Evolutionary conservation across 1,140 invertebrate species (phyloP), one percentile per base, ranked within the genome.

Genomic region (Lithobius niger): DNA sequence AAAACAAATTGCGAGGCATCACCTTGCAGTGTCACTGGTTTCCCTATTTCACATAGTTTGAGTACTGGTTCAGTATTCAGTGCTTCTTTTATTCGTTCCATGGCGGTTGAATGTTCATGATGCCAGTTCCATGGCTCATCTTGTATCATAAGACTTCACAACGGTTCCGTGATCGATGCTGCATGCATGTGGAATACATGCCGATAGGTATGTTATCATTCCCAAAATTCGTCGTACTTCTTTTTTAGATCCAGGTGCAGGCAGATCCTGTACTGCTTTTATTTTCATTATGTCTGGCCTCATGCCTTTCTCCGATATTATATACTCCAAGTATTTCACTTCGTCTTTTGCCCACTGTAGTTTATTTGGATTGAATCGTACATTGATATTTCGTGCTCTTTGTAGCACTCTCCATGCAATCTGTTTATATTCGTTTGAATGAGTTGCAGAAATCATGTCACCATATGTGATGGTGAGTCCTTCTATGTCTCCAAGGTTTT

Each of bases 211-310:
- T n/a, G n/a, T n/a, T n/a, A n/a, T n/a, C n/a, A n/a, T n/a, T n/a
- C 52, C 59, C 18, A 60, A 13, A 6, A 60, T 22, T 21, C 28
- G 16, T 24, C 28, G 19, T 2, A 60, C 18, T 13, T 26, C 57
- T 2, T 24, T 15, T 27, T 60, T 59, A 42, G 48, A 13, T 15
- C 13, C 40, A 18, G 58, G 57, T 15, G 13, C 25, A 27, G 50
- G 19, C 18, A 59, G 15, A 27, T 59, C 53, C 2, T 19, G 49
- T n/a, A 60, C 51, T n/a, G 52, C 52, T 19, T 48, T 55, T 28
- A 59, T 19, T 15, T 59, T 58, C 4, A 26, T 15, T 6, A 44
- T 27, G 19, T 59, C 52, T 26, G 48, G 10, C 47, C 56, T 47
- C 2, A 60, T 21, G 4, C 52, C 27, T 24, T 60, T 27, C 18